These are phyloP conservation scores for Sinocyclocheilus grahami DNA, from an alignment of 2,113 vertebrate species.

Conservation along the genomic window DNA sequence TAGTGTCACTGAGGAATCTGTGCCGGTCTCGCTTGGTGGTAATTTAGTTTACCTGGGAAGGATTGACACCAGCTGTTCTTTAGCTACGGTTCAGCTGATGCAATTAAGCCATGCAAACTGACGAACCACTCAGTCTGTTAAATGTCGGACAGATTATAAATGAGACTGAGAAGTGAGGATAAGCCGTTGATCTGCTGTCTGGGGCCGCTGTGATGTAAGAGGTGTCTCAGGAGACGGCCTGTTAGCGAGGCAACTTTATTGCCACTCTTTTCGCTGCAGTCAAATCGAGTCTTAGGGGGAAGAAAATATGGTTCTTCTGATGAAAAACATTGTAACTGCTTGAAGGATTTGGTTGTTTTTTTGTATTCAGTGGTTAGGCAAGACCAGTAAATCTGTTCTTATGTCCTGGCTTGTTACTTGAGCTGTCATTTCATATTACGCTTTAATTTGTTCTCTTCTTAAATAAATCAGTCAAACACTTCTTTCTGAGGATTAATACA, in stretches of 20 bases:
- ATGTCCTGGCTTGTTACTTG: neutral
- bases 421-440: neutral
- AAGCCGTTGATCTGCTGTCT: constrained; percentile 5
- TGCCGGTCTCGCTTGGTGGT: neutral
- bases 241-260: neutral
- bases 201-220: neutral
- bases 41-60: neutral
- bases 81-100: constrained; percentile 5
- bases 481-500: neutral
- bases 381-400: neutral
- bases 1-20: neutral
- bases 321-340: neutral
- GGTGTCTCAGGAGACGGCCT: neutral
- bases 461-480: neutral
- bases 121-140: constrained; percentile 8
- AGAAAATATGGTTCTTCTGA: neutral
- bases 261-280: no score
- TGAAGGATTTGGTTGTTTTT: neutral
- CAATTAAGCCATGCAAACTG: constrained; percentile 8
- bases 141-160: constrained; percentile 16
- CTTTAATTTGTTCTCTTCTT: neutral
- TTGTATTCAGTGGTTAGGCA: neutral
- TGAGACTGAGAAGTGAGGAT: neutral
- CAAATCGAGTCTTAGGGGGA: neutral
- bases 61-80: constrained; percentile 24